phyloP scores from a whole-genome alignment of 2,888 invertebrate genomes.

The Arrhopalites spinosus region DNA sequence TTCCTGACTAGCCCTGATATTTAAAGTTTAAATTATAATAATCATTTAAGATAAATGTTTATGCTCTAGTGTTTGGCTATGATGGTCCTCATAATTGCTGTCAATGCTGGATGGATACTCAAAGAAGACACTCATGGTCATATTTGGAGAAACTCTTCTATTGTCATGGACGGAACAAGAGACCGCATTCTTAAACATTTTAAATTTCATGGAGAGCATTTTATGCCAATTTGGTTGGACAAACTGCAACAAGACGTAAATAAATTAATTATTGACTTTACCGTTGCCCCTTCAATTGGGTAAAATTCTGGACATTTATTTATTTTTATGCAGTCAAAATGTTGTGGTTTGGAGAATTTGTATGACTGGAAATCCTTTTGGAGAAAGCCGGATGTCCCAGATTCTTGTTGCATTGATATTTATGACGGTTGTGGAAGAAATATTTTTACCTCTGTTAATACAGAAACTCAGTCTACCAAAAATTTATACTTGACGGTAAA shows the following conservation, averaged over 20 bases:
- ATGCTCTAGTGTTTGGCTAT: conserved; percentile 2
- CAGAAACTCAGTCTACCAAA: background rate
- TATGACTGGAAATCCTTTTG: conserved; percentile 30
- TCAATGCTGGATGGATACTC: conserved; percentile 29
- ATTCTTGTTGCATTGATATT: conserved; percentile 30
- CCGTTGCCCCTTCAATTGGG: too few species aligned
- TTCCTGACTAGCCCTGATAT: background rate
- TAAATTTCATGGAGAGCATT: background rate
- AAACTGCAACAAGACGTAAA: conserved; percentile 19
- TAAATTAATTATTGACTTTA: too few species aligned
- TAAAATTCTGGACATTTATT: background rate
- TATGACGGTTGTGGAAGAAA: conserved; percentile 18
- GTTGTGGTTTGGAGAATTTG: conserved; percentile 25
- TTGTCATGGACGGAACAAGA: background rate
- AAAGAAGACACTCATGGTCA: conserved; percentile 11
- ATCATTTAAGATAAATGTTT: too few species aligned
- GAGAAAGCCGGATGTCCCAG: conserved; percentile 23
- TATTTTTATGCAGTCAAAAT: conserved; percentile 18
- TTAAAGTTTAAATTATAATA: too few species aligned
- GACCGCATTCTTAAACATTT: background rate
- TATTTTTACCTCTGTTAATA: background rate
- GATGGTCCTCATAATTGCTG: conserved; percentile 16
- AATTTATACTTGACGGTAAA: conserved; percentile 12
- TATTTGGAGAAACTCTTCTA: background rate
- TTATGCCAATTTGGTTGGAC: conserved; percentile 16